phyloP scores from a whole-genome alignment of 2,113 vertebrate species.

The Desmodus rotundus region DNA sequence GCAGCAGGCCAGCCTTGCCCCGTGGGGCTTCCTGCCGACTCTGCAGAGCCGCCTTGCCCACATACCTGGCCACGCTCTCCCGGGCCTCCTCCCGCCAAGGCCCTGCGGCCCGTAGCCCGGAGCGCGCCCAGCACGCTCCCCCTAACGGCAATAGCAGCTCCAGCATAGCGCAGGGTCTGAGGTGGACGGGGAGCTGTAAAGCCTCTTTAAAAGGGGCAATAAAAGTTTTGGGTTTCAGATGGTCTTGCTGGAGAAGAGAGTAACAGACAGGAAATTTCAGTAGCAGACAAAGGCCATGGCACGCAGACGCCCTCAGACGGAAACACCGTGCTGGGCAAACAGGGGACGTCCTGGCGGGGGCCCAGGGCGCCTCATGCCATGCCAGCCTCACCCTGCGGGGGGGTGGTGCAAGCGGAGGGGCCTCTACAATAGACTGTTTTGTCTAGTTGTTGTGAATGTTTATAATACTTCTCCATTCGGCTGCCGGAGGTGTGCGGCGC shows the following conservation, averaged over 20 bases:
- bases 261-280: conserved; percentile 87
- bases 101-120: conserved; percentile 38
- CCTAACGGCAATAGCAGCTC: conserved; percentile 77
- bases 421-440: conserved; percentile 81
- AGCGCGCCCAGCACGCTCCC: conserved; percentile 45
- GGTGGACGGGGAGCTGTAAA: conserved; percentile 81
- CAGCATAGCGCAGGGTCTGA: conserved; percentile 65
- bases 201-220: conserved; percentile 84
- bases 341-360: conserved; percentile 75
- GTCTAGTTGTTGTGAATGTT: conserved; percentile 79
- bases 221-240: conserved; percentile 89
- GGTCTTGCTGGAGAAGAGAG: conserved; percentile 81
- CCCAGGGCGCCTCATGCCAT: conserved; percentile 72
- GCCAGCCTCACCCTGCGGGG: conserved; percentile 72
- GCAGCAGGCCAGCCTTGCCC: accelerated
- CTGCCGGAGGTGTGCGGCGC: conserved; percentile 49
- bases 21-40: neutral
- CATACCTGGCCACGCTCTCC: neutral
- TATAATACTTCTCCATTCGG: conserved; percentile 66
- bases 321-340: conserved; percentile 79
- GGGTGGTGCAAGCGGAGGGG: neutral
- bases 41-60: neutral
- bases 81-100: neutral
- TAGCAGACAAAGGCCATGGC: conserved; percentile 82
- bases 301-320: conserved; percentile 80